Evolutionary conservation across 2,888 invertebrate species (phyloP), one percentile per base, ranked within the genome.

Genomic region (Microplitis deprimator): DNA sequence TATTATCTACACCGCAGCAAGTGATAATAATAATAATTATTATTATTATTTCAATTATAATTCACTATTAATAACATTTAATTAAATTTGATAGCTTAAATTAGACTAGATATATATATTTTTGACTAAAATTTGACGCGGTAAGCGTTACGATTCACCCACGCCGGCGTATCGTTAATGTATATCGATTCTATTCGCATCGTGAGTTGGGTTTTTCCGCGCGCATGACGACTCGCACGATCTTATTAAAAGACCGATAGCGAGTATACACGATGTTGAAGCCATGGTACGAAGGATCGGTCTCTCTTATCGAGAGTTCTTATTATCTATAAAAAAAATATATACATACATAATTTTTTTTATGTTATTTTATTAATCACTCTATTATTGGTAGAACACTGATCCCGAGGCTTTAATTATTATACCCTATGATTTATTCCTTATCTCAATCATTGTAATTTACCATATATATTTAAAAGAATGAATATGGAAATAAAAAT

Each of bases 181-280:
- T 77, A 81, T 77, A 81, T 82, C 81, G 80, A 81, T 79, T 79
- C 77, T 78, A 73, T 71, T 75, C 60, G 76, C 75, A 76, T 77
- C 65, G 72, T 71, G 77, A 77, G 79, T 77, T 79, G 73, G 74
- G 64, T 80, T 77, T 76, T 81, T 80, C 71, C 75, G 72, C 74
- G 77, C 75, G 75, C 79, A 79, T 75, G 77, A 76, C 79, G 78
- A 78, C 77, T 74, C 79, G 78, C 74, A 77, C 69, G 76, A 77
- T 76, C 79, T 79, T 68, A 61, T 73, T 68, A 72, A 69, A 77
- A 71, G 74, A 77, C 74, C 77, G 71, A 60, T 64, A 65, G 39
- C 60, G 39, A 77, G 41, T 41, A 13, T 74, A 60, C 70, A 71
- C 77, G 61, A 71, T 77, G 67, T 74, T 68, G 74, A 64, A n/a